A percentile compares a stretch with the other conserved stretches of the same genome.
phyloP scores from a whole-genome alignment of 2,797 vertebrate species.

The Catharus ustulatus region DNA sequence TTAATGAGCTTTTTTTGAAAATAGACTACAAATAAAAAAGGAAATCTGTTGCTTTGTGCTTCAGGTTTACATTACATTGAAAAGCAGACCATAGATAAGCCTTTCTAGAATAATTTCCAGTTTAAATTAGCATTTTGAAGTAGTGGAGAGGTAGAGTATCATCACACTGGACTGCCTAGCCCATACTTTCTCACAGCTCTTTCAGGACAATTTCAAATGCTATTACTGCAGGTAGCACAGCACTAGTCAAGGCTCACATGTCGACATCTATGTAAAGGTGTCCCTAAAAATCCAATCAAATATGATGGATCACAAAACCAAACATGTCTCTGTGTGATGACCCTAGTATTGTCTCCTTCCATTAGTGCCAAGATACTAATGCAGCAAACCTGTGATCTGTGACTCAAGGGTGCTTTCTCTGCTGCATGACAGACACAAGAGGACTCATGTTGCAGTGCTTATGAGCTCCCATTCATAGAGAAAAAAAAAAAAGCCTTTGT shows the following conservation, averaged over 20 bases:
- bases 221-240: neutral
- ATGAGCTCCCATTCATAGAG: neutral
- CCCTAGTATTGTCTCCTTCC: neutral
- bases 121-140: slow-evolving; percentile 21
- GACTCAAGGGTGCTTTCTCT: neutral
- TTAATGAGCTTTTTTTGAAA: slow-evolving; percentile 59
- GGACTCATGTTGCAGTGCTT: neutral
- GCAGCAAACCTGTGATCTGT: neutral
- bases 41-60: slow-evolving; percentile 51
- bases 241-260: slow-evolving; percentile 20
- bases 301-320: slow-evolving; percentile 8
- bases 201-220: slow-evolving; percentile 24
- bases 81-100: neutral
- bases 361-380: neutral
- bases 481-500: neutral
- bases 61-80: slow-evolving; percentile 37
- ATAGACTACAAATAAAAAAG: slow-evolving; percentile 57
- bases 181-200: slow-evolving; percentile 45
- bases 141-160: neutral
- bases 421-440: neutral
- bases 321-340: neutral
- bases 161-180: slow-evolving; percentile 31
- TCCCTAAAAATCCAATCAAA: slow-evolving; percentile 30
- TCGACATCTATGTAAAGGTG: neutral
- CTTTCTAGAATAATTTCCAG: slow-evolving; percentile 30